phyloP scores from a whole-genome alignment of 2,888 invertebrate genomes.

The Celastrina argiolus region DNA sequence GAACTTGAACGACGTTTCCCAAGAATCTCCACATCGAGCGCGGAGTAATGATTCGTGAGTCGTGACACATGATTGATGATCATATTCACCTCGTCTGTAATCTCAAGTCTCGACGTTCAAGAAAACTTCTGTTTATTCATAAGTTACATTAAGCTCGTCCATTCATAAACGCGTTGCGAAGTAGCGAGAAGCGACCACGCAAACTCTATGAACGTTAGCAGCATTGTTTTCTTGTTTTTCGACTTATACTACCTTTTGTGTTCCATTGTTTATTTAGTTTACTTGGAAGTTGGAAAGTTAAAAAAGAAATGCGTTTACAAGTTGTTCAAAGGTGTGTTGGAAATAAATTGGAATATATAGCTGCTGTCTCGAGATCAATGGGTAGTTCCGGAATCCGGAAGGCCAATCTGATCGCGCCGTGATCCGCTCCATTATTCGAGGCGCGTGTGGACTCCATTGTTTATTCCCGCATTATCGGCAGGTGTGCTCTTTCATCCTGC shows the following conservation, averaged over 20 bases:
- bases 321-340: constrained; percentile 33
- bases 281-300: neutral
- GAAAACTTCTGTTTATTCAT: constrained; percentile 25
- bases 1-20: constrained; percentile 11
- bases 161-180: constrained; percentile 23
- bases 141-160: constrained; percentile 19
- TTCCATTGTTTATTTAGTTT: neutral
- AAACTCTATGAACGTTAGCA: neutral
- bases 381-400: constrained; percentile 42
- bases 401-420: constrained; percentile 35
- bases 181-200: constrained; percentile 6
- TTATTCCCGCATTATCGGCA: constrained; percentile 65
- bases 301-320: constrained; percentile 26
- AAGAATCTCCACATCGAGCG: constrained; percentile 2
- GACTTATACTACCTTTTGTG: neutral
- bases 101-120: constrained; percentile 10
- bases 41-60: constrained; percentile 20
- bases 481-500: constrained; percentile 69
- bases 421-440: constrained; percentile 43
- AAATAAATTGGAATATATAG: constrained; percentile 32
- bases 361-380: constrained; percentile 34
- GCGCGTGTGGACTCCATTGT: constrained; percentile 61
- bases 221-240: constrained; percentile 3
- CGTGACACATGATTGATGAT: constrained; percentile 18
- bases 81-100: neutral